Conservation (phyloP, 2,113 vertebrate genomes). For the Gasterosteus nipponicus region DNA sequence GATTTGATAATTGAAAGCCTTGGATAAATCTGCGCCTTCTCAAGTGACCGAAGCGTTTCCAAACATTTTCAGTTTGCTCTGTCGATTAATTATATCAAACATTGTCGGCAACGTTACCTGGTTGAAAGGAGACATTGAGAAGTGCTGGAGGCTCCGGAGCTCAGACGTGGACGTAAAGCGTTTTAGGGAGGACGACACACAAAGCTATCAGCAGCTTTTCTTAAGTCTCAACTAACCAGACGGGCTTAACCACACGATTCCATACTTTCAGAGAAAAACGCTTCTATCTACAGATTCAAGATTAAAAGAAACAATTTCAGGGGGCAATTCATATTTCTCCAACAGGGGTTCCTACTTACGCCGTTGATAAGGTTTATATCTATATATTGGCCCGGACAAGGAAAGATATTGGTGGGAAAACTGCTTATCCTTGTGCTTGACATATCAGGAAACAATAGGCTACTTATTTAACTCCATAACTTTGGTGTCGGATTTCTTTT, state of each 20-base stretch:
- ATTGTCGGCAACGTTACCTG: constrained; percentile 31
- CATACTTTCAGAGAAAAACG: constrained; percentile 36
- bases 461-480: constrained; percentile 51
- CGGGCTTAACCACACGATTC: constrained; percentile 44
- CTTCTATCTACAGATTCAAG: constrained; percentile 47
- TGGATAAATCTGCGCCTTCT: constrained; percentile 43
- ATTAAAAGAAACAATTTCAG: constrained; percentile 54
- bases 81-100: constrained; percentile 55
- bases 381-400: constrained; percentile 69
- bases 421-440: constrained; percentile 61
- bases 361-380: constrained; percentile 72
- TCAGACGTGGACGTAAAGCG: constrained; percentile 45
- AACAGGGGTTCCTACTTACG: constrained; percentile 59
- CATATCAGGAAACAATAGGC: constrained; percentile 58
- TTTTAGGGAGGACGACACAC: constrained; percentile 45
- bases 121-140: constrained; percentile 24
- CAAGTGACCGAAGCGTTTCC: constrained; percentile 32
- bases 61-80: constrained; percentile 52
- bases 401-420: constrained; percentile 69
- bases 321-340: constrained; percentile 62
- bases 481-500: constrained; percentile 26
- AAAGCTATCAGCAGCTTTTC: constrained; percentile 45
- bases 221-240: constrained; percentile 35
- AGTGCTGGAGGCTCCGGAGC: constrained; percentile 16
- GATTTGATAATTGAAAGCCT: constrained; percentile 55